Evolutionary conservation across 2,113 vertebrate species (phyloP).

Genomic region (Malurus melanocephalus): DNA sequence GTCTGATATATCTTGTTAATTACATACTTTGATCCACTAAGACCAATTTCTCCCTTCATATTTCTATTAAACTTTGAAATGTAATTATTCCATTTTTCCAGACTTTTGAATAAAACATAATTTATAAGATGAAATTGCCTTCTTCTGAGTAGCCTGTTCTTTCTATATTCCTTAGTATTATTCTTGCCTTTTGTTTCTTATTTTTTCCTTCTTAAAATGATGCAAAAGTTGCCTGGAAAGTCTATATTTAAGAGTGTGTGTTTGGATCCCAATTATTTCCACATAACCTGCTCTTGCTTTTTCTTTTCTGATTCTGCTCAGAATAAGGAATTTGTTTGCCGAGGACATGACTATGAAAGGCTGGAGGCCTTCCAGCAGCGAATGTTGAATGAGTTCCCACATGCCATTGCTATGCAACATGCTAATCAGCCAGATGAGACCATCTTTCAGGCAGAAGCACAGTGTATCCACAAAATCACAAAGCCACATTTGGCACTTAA

Average conservation of each 20-base stretch:
- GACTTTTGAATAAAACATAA: neutral
- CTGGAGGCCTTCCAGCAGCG: slow-evolving; percentile 98
- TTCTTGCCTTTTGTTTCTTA: neutral
- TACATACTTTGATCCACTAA: neutral
- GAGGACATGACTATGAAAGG: slow-evolving; percentile 97
- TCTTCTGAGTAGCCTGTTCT: neutral
- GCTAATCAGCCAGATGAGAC: slow-evolving; percentile 98
- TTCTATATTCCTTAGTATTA: neutral
- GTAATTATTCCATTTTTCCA: neutral
- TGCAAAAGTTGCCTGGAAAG: neutral
- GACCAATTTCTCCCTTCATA: neutral
- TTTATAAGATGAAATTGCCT: neutral
- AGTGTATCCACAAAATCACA: slow-evolving; percentile 86
- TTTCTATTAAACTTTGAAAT: neutral
- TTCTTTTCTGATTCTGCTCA: slow-evolving; percentile 50
- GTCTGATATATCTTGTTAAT: neutral
- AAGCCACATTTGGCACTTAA: neutral
- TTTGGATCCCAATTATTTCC: neutral
- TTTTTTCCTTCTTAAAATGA: neutral
- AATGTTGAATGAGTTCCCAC: slow-evolving; percentile 97
- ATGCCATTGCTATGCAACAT: slow-evolving; percentile 98
- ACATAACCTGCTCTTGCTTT: neutral
- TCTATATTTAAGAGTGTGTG: neutral
- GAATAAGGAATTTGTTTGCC: slow-evolving; percentile 99
- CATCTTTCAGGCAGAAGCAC: slow-evolving; percentile 96